Base-by-base conservation (phyloP, 1,140 invertebrate genomes). In the Drosophila busckii region DNA sequence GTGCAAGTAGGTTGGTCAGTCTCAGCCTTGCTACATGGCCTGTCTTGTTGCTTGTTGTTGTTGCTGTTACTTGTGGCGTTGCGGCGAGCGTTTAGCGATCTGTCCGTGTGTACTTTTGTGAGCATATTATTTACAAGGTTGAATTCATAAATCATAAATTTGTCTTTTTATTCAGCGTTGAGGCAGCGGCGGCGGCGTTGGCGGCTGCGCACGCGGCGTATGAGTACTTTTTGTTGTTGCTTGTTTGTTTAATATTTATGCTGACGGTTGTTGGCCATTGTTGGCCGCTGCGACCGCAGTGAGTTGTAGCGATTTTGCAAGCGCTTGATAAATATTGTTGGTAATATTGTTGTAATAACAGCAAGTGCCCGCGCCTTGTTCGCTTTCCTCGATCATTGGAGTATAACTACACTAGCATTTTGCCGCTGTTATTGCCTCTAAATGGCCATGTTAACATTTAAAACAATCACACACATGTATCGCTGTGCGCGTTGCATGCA, bases 101-200 rank as follows among this genome's bases (percentile, higher is more conserved):
- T 66, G 52, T 56, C 48, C 56, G 59, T 56, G 32, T 63, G 69
- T 66, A 70, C 59, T 66, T 80, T 70, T 75, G 53, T 70, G 75
- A 80, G 75, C 75, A 82, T 82, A 82, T 82, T 82, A 82, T 82
- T 82, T 82, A 83, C 75, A 82, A 82, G 75, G 75, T 82, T 82
- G 75, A 82, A 83, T 84, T 83, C 76, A 83, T 83, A 83, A 83
- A 83, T 83, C 76, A 83, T 84, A 83, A 83, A 83, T 83, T 83
- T 83, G 76, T 83, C 76, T 83, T 78, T 83, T 75, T 83, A 73
- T 78, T 54, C 78, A 60, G 78, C 68, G 66, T 83, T 75, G 84
- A 73, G 80, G 58, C 78, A 60, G 78, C 68, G 66, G 48, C 62
- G 49, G 46, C 56, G 41, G 10, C 46, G 34, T 13, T 28, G 37